Conservation (phyloP, 1,140 invertebrate species). For the Mamestra configurata region DNA sequence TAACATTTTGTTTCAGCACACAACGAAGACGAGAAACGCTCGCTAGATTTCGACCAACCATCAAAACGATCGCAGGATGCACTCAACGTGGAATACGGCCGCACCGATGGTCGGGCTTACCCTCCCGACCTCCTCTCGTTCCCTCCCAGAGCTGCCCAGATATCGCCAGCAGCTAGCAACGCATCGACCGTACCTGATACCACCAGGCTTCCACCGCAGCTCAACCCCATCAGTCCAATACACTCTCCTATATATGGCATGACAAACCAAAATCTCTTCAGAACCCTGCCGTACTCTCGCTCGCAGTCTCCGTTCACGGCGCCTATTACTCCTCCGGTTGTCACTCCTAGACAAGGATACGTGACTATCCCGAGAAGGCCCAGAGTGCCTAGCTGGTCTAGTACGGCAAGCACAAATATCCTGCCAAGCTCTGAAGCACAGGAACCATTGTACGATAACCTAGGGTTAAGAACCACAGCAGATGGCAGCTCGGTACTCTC, state of each 20-base stretch:
- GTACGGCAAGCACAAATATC: conserved; percentile 89
- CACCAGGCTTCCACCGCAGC: conserved; percentile 86
- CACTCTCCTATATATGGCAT: conserved; percentile 89
- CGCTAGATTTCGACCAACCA: conserved; percentile 88
- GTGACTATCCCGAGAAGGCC: conserved; percentile 95
- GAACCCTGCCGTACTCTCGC: conserved; percentile 92
- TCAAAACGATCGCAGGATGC: conserved; percentile 84
- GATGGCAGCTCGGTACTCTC: conserved; percentile 94
- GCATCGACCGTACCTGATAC: conserved; percentile 93
- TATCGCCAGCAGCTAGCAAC: conserved; percentile 92
- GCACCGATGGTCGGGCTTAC: conserved; percentile 87
- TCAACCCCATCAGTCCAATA: conserved; percentile 86
- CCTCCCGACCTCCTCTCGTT: conserved; percentile 95
- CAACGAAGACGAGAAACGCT: conserved; percentile 90
- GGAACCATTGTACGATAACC: conserved; percentile 95
- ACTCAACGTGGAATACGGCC: conserved; percentile 86
- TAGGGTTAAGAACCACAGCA: conserved; percentile 94
- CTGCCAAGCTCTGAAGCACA: conserved; percentile 88
- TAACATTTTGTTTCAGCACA: conserved; percentile 83
- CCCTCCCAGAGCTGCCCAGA: conserved; percentile 90
- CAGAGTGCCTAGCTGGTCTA: conserved; percentile 94
- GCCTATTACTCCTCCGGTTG: conserved; percentile 88
- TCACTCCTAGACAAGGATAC: conserved; percentile 92
- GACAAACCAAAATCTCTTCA: conserved; percentile 88
- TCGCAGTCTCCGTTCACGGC: conserved; percentile 92